Conservation (phyloP, 37 sponge, comb jelly and placozoan genomes). For the Lycopodina hypogea region DNA sequence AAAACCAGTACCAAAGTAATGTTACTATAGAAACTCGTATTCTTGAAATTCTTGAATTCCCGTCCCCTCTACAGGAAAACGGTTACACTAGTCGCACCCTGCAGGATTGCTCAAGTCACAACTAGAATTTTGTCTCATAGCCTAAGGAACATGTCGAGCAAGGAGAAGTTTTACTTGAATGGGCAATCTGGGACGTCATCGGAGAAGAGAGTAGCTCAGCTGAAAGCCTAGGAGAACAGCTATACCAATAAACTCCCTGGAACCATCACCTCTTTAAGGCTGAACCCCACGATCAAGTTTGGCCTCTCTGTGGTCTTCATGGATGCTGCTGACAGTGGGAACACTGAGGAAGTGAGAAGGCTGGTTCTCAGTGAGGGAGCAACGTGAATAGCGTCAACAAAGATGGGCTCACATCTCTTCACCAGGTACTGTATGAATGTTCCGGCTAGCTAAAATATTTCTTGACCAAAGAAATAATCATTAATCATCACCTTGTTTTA, state of each 20-base stretch:
- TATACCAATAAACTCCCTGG: constrained; percentile 53
- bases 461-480: too few relatives aligned
- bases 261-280: constrained; percentile 3
- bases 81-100: not conserved
- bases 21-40: not conserved
- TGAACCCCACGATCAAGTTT: constrained; percentile 46
- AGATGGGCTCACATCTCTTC: constrained; percentile 85
- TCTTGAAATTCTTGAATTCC: not conserved
- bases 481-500: too few relatives aligned
- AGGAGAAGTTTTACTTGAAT: constrained; percentile 36
- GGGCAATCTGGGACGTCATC: constrained; percentile 43
- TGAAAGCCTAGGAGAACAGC: constrained; percentile 67
- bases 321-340: constrained; percentile 68
- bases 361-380: constrained; percentile 60
- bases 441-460: too few relatives aligned
- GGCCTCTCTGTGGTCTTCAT: constrained; percentile 63
- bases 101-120: not conserved
- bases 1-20: too few relatives aligned
- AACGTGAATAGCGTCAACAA: constrained; percentile 68
- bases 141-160: constrained; percentile 17
- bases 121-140: not conserved
- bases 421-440: constrained; percentile 59
- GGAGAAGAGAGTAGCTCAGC: constrained; percentile 60
- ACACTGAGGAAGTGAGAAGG: constrained; percentile 73
- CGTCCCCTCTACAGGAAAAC: not conserved